Percentiles rank a stretch among this genome's conserved stretches.
phyloP scores from a whole-genome alignment of 2,888 invertebrate genomes.

The Anagyrus pseudococci region DNA sequence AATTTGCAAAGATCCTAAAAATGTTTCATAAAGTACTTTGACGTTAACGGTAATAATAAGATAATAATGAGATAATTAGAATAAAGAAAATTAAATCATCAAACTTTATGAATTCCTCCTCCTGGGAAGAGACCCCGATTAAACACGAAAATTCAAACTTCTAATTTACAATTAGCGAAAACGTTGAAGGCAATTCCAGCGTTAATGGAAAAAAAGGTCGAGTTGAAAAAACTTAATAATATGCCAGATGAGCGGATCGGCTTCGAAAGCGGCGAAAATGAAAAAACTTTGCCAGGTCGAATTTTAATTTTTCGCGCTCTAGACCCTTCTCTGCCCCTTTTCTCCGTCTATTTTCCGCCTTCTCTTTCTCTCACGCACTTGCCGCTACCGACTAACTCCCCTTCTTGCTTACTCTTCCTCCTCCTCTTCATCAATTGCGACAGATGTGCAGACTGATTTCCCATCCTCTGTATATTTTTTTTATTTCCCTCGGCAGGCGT shows the following conservation, averaged over 20 bases:
- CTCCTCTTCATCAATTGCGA: conserved; percentile 35
- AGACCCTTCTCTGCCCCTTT: too few relatives aligned
- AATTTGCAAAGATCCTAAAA: too few relatives aligned
- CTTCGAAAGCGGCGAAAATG: conserved; percentile 6
- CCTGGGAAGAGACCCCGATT: too few relatives aligned
- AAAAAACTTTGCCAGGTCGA: conserved; percentile 22
- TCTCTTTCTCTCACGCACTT: too few relatives aligned
- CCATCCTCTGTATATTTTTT: conserved; percentile 5
- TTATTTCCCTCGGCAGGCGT: background rate
- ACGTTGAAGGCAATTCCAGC: background rate
- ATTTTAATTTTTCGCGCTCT: conserved; percentile 32
- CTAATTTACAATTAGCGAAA: background rate
- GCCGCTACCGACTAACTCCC: background rate
- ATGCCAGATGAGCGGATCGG: conserved; percentile 1
- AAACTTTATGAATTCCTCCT: too few relatives aligned
- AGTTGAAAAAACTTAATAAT: conserved; percentile 18
- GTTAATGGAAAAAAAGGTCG: conserved; percentile 12
- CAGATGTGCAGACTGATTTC: conserved; percentile 55
- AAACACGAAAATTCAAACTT: too few relatives aligned
- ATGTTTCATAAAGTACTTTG: too few relatives aligned
- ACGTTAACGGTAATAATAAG: too few relatives aligned
- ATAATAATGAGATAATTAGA: too few relatives aligned
- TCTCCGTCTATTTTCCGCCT: too few relatives aligned
- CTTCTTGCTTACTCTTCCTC: background rate
- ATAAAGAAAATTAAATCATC: too few relatives aligned